Evolutionary conservation across 2,797 vertebrate genomes (phyloP).

Genomic region (Enteromius anoplus): DNA sequence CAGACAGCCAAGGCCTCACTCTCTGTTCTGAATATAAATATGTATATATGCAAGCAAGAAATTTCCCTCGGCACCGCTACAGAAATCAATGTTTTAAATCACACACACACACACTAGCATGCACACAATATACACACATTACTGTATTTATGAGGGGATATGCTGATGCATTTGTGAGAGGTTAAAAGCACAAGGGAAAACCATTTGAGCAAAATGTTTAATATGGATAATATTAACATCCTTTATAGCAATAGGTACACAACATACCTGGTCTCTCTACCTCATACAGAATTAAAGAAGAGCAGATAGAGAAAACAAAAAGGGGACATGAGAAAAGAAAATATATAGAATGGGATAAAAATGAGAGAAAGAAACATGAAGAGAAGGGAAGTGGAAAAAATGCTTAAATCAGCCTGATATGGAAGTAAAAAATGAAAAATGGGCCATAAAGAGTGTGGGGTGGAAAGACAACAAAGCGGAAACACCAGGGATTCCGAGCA

Average conservation of each 20-base stretch:
- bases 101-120: background rate
- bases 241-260: background rate
- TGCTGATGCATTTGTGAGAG: slow-evolving; percentile 10
- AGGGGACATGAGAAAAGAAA: background rate
- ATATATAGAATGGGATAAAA: background rate
- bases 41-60: slow-evolving; percentile 11
- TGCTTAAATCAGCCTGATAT: slow-evolving; percentile 9
- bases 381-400: background rate
- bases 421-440: slow-evolving; percentile 17
- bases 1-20: slow-evolving; percentile 24
- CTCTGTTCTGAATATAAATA: slow-evolving; percentile 11
- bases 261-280: background rate
- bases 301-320: slow-evolving; percentile 13
- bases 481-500: slow-evolving; percentile 52
- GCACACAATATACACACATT: background rate
- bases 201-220: background rate
- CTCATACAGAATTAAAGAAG: background rate
- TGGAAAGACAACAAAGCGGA: slow-evolving; percentile 20
- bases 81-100: slow-evolving; percentile 15
- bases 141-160: slow-evolving; percentile 5
- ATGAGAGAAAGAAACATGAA: background rate
- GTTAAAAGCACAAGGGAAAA: slow-evolving; percentile 13
- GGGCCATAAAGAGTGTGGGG: slow-evolving; percentile 23
- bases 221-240: background rate
- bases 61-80: slow-evolving; percentile 8